Conservation (phyloP, 2,113 vertebrate species). For the Istiophorus platypterus region DNA sequence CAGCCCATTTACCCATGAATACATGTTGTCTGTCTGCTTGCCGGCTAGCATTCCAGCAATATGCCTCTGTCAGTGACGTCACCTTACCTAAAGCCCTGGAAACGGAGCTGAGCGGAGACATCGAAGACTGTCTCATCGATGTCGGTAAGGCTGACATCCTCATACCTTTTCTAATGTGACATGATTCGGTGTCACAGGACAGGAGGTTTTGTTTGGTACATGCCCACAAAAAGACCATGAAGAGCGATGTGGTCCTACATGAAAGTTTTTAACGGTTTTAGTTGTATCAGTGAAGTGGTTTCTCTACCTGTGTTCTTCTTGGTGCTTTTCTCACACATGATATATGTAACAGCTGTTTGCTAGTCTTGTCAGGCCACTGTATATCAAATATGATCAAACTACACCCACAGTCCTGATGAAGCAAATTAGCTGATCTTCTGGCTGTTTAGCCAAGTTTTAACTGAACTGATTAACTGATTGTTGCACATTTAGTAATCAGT, state of each 20-base stretch:
- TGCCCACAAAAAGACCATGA: neutral
- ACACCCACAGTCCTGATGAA: too few species aligned
- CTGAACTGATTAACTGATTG: too few species aligned
- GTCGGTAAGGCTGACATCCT: slow-evolving; percentile 85
- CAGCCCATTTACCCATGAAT: neutral
- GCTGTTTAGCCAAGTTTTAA: too few species aligned
- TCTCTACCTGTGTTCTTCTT: too few species aligned
- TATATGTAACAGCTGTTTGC: too few species aligned
- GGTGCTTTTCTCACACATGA: too few species aligned
- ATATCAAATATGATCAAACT: too few species aligned
- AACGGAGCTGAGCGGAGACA: slow-evolving; percentile 90
- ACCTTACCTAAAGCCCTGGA: slow-evolving; percentile 89
- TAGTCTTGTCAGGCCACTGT: too few species aligned
- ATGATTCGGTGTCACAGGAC: neutral
- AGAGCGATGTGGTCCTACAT: neutral
- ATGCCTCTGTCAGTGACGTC: slow-evolving; percentile 79
- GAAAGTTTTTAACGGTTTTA: too few species aligned
- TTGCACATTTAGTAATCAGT: too few species aligned
- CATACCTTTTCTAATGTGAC: neutral
- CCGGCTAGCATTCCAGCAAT: slow-evolving; percentile 66
- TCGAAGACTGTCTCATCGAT: slow-evolving; percentile 90
- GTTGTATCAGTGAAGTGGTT: too few species aligned
- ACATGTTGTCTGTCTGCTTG: slow-evolving; percentile 23
- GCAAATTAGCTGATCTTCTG: too few species aligned
- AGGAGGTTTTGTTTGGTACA: neutral